Evolutionary conservation across 2,888 invertebrate species (phyloP), one percentile per base, ranked within the genome.

Genomic region (Pterostichus niger): DNA sequence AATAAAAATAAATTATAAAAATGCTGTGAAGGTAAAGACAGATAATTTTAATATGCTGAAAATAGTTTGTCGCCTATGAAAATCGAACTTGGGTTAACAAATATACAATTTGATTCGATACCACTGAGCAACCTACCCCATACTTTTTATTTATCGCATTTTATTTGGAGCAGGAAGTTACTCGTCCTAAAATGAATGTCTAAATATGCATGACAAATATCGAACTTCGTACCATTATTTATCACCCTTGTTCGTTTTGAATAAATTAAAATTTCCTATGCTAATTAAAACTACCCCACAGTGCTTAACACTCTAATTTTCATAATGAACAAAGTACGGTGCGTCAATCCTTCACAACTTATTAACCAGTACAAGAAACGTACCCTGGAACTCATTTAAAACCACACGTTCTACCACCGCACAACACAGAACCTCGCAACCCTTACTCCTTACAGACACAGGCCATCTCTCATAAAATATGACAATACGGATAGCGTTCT

Each of bases 381-480:
- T 49, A 49, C 11, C 49, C 49, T 49, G n/a, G 40, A 7, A 49
- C 49, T 49, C 49, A 49, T 49, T 49, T 49, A 5, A 49, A 49
- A 49, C 49, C 49, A 49, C n/a, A 5, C 49, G 49, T 13, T n/a
- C n/a, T 2, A 5, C 11, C 59, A 61, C 5, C 56, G 11, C 31
- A 13, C 13, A 64, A 64, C 59, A 61, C 5, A 13, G 11, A 61
- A 13, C 13, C 33, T 13, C n/a, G 7, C 64, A 64, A 64, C 64
- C 35, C 68, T 71, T 44, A 9, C 17, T 5, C 13, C 54, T 54
- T 17, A 15, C 10, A 15, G n/a, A 9, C 40, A 10, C 10, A 17
- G 24, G 17, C 59, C 56, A 78, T 61, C 78, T n/a, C 61, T 78
- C 61, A 78, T 78, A 61, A 78, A 78, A 78, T 78, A 78, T 78